A percentile compares a stretch with the other conserved stretches of the same genome.
Evolutionary conservation across 2,888 invertebrate genomes (phyloP).

Genomic region (Hanleya hanleyi): DNA sequence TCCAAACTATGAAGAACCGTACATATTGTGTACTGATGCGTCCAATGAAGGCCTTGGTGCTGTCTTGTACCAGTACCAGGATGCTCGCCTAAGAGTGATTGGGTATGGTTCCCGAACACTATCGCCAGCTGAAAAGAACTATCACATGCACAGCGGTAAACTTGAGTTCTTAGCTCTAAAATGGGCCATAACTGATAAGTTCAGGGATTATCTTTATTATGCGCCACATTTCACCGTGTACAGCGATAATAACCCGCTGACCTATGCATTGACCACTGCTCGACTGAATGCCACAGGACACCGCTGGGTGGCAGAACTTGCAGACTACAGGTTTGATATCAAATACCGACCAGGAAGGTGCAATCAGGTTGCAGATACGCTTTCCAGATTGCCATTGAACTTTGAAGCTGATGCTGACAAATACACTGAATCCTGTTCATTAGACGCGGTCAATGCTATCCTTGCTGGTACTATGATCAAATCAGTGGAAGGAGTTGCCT

Average conservation of each 20-base stretch:
- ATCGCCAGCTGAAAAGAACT: slow-evolving; percentile 15
- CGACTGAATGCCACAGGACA: slow-evolving; percentile 27
- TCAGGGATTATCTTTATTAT: slow-evolving; percentile 22
- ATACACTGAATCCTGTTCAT: neutral
- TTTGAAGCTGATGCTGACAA: neutral
- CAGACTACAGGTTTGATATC: slow-evolving; percentile 15
- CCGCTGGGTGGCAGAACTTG: slow-evolving; percentile 21
- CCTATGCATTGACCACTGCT: slow-evolving; percentile 20
- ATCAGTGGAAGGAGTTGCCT: neutral
- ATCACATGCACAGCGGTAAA: slow-evolving; percentile 13
- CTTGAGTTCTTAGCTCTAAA: slow-evolving; percentile 29
- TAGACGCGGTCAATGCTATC: neutral
- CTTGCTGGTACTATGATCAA: neutral
- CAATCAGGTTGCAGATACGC: slow-evolving; percentile 22
- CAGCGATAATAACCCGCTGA: slow-evolving; percentile 21
- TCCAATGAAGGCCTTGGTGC: slow-evolving; percentile 25
- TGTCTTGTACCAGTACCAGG: slow-evolving; percentile 33
- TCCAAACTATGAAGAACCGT: slow-evolving; percentile 25
- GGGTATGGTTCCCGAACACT: slow-evolving; percentile 22
- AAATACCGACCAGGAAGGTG: slow-evolving; percentile 8
- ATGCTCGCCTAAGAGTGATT: slow-evolving; percentile 15
- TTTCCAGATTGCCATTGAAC: slow-evolving; percentile 16
- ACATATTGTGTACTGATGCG: slow-evolving; percentile 27
- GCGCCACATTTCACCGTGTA: neutral
- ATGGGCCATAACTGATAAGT: slow-evolving; percentile 26